These are phyloP conservation scores for Megalops atlanticus DNA, from an alignment of 2,113 vertebrate species.

Conservation along the genomic window DNA sequence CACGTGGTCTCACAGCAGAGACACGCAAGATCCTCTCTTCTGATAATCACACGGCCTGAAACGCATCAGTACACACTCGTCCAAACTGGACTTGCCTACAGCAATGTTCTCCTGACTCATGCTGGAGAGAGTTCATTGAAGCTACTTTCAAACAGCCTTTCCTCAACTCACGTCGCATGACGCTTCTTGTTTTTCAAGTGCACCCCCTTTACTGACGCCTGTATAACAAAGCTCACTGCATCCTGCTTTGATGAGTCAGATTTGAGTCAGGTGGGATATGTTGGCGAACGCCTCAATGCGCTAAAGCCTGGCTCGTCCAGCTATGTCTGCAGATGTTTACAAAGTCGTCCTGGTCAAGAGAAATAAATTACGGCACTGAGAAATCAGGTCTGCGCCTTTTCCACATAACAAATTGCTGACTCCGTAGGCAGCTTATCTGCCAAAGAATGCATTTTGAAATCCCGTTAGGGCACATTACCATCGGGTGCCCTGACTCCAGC, in stretches of 20 bases:
- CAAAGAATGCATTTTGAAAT: slow-evolving; percentile 60
- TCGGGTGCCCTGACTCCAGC: slow-evolving; percentile 58
- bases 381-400: slow-evolving; percentile 26
- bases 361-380: slow-evolving; percentile 17
- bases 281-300: background rate
- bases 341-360: background rate
- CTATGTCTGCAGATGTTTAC: background rate
- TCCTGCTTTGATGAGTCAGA: background rate
- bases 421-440: slow-evolving; percentile 63
- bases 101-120: background rate
- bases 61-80: too few relatives aligned
- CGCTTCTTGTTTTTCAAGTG: too few relatives aligned
- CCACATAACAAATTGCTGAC: slow-evolving; percentile 56
- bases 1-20: slow-evolving; percentile 1
- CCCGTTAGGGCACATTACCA: slow-evolving; percentile 63
- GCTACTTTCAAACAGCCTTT: too few relatives aligned
- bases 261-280: background rate
- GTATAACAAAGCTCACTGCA: too few relatives aligned
- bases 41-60: background rate
- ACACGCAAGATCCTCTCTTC: background rate
- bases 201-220: too few relatives aligned
- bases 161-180: too few relatives aligned
- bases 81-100: background rate
- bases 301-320: background rate
- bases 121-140: too few relatives aligned